Percentiles rank a stretch among this genome's conserved stretches.
Conservation (phyloP, 2,888 invertebrate genomes). For the Tupiocoris notatus region DNA sequence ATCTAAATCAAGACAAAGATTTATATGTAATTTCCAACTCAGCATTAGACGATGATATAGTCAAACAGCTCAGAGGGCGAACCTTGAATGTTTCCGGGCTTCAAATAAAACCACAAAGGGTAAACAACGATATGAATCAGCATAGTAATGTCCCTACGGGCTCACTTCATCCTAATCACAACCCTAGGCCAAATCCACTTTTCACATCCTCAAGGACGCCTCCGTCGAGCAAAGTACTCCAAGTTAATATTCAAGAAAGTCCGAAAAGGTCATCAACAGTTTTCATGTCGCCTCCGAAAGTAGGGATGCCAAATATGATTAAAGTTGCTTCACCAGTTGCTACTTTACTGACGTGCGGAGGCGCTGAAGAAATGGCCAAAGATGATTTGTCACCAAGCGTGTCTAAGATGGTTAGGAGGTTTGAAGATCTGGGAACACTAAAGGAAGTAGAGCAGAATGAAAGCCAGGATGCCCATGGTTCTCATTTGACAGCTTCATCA, state of each 20-base stretch:
- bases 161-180: conserved; percentile 47
- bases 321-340: conserved; percentile 49
- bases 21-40: conserved; percentile 57
- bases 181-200: conserved; percentile 35
- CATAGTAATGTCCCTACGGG: conserved; percentile 45
- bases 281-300: conserved; percentile 44
- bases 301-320: conserved; percentile 46
- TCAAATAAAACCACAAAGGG: conserved; percentile 43
- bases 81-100: conserved; percentile 46
- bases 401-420: conserved; percentile 50
- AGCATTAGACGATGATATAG: conserved; percentile 49
- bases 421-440: conserved; percentile 48
- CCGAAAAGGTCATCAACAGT: conserved; percentile 42
- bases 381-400: conserved; percentile 51
- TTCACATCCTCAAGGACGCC: conserved; percentile 31
- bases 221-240: conserved; percentile 38
- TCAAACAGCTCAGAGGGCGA: conserved; percentile 48
- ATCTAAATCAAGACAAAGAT: conserved; percentile 51
- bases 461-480: conserved; percentile 52
- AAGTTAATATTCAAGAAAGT: conserved; percentile 45
- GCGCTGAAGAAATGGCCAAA: conserved; percentile 48
- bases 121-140: conserved; percentile 43
- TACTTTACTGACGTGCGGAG: conserved; percentile 45
- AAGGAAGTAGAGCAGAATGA: conserved; percentile 52
- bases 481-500: conserved; percentile 31